Evolutionary conservation across 2,797 vertebrate genomes (phyloP).

Genomic region (Botia kubotai): DNA sequence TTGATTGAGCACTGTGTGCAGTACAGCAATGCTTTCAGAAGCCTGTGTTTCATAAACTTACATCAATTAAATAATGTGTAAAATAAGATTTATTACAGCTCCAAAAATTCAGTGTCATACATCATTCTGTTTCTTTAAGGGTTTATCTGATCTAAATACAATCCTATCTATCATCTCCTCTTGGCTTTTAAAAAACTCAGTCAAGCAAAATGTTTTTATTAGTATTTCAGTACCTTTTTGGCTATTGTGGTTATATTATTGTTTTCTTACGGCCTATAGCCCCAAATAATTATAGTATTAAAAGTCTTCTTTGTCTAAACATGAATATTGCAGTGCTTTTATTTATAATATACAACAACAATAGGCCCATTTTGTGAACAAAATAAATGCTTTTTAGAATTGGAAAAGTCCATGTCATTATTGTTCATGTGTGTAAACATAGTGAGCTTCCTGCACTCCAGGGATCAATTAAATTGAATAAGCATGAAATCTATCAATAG

Average conservation of each 20-base stretch:
- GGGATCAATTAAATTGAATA: neutral
- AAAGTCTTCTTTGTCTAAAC: no score
- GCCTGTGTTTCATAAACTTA: neutral
- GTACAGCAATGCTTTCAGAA: neutral
- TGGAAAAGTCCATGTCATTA: neutral
- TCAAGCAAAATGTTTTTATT: no score
- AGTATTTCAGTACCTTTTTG: no score
- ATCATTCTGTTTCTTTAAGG: neutral
- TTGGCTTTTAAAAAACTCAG: no score
- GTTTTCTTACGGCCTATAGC: no score
- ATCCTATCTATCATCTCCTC: no score
- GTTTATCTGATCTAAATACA: neutral
- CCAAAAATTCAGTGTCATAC: neutral
- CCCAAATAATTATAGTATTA: no score
- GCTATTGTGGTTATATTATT: no score
- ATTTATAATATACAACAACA: no score
- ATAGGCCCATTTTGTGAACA: no score
- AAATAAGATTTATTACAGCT: neutral
- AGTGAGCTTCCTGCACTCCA: neutral
- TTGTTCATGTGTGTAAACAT: neutral
- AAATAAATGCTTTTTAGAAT: neutral
- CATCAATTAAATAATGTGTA: neutral
- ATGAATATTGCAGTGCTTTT: no score
- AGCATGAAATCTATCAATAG: slow-evolving; percentile 4
- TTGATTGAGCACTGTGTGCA: neutral